Base-by-base conservation (phyloP, 1,140 invertebrate species). In the Pseudachorutes palmiensis region DNA sequence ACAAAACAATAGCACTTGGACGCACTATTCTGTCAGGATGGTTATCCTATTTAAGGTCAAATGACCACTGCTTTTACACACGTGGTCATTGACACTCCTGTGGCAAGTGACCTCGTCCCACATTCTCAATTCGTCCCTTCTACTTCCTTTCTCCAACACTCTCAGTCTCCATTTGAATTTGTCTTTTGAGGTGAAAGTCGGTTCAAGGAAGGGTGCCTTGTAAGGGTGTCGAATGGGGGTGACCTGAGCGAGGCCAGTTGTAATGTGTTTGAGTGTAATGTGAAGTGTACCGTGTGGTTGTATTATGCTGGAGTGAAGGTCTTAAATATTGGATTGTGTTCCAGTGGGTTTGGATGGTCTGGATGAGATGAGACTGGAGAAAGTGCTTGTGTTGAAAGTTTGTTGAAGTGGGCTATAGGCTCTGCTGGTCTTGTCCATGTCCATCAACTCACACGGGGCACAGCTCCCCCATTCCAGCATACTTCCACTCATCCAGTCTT, bases 301-400 rank as follows among this genome's bases (percentile, higher is more conserved):
- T 55, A 5, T 14, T 19, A 26, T 55, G 24, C 19, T 14, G 51
- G 51, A 55, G 24, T 26, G 51, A 55, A 26, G 24, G 51, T 14
- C 51, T 55, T 55, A 55, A 55, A 55, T 55, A 55, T 55, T 55
- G 51, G 24, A 55, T 55, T 5, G 51, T 12, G 24, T 9, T 26
- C 12, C 24, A 16, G 9, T 5, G 51, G 51, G 24, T 22, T 55
- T 14, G 12, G 51, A 14, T 26, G 5, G 14, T 26, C 3, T 16
- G 12, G 24, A 22, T 55, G 51, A 5, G 24, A 22, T 12, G 51
- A 55, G 24, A 24, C 14, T 16, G 24, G 51, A 19, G 51, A 24
- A 55, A 24, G 24, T 16, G 24, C 12, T 14, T 55, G 51, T 14
- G 24, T 16, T 5, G 12, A 26, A 16, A 55, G 51, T 9, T 5